Evolutionary conservation across 2,888 invertebrate genomes (phyloP), one percentile per base, ranked within the genome.

Genomic region (Sinodicranocentrus sp.): DNA sequence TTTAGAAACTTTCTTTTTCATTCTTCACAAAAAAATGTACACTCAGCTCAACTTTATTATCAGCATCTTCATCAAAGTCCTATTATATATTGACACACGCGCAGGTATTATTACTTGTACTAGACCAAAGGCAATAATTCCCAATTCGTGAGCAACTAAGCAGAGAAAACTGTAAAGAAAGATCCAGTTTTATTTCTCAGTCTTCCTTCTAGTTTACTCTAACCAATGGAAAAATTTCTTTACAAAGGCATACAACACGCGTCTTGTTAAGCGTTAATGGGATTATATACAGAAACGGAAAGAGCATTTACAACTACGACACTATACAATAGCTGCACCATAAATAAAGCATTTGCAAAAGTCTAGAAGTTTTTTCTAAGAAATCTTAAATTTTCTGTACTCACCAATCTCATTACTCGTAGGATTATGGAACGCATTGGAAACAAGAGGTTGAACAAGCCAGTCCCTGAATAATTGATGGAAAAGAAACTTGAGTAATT

Each of bases 401-500:
- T 89, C 89, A 90, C 91, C 90, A 68, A 93, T 93, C 89, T 92
- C 92, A 89, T 93, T 93, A 84, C 92, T 92, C 54, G 92, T 91
- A n/a, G 93, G 92, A 85, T 91, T 92, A 89, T 93, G 93, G 89
- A 93, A 93, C 1, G 93, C 93, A 89, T 93, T 93, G 17, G 93
- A 92, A 15, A 92, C 90, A 26, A 92, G 91, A 0, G 92, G 92
- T 57, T 89, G 89, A 70, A 90, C 89, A 63, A 89, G 85, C 90
- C 90, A 90, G 78, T 90, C 90, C 82, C 90, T 90, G 86, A 15
- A 85, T 44, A 85, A 83, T 44, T 65, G 17, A 82, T 28, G 13
- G 68, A 63, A 43, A 57, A 25, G 57, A 57, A 48, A 48, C 48
- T n/a, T 48, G 6, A 48, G 48, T n/a, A 48, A n/a, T 48, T 48